phyloP scores from a whole-genome alignment of 2,113 vertebrate genomes.

The Oncorhynchus clarkii region DNA sequence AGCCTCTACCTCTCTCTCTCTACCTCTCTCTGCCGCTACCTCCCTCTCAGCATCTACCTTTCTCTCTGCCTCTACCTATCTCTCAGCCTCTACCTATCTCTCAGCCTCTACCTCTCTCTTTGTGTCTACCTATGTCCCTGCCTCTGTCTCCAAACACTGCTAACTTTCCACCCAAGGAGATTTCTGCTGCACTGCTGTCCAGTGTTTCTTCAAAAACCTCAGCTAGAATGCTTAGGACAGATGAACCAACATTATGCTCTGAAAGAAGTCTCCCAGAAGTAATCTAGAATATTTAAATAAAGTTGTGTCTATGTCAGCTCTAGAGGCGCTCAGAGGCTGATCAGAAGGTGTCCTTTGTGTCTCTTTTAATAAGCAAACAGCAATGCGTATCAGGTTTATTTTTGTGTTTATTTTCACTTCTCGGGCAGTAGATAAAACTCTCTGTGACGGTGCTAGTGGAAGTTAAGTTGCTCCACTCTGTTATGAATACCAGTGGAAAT shows the following conservation, averaged over 20 bases:
- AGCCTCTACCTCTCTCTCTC: neutral
- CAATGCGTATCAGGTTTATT: constrained; percentile 42
- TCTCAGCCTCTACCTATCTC: no score
- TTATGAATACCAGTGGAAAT: constrained; percentile 67
- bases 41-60: neutral
- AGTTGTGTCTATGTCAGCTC: constrained; percentile 42
- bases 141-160: constrained; percentile 11
- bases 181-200: constrained; percentile 34
- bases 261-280: neutral
- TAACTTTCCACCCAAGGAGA: constrained; percentile 19
- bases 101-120: no score
- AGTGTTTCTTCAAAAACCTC: constrained; percentile 43
- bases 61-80: neutral
- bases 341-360: constrained; percentile 49
- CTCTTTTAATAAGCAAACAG: constrained; percentile 31
- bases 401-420: constrained; percentile 62
- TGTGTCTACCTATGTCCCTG: no score
- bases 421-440: constrained; percentile 53
- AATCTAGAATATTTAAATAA: neutral
- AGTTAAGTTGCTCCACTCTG: constrained; percentile 43
- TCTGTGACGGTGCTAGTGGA: constrained; percentile 49
- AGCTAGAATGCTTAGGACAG: constrained; percentile 29
- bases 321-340: constrained; percentile 3
- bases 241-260: constrained; percentile 36
- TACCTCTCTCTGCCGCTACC: neutral